These are phyloP conservation scores for Norana najaformis DNA, from an alignment of 2,888 invertebrate species.

Conservation along the genomic window DNA sequence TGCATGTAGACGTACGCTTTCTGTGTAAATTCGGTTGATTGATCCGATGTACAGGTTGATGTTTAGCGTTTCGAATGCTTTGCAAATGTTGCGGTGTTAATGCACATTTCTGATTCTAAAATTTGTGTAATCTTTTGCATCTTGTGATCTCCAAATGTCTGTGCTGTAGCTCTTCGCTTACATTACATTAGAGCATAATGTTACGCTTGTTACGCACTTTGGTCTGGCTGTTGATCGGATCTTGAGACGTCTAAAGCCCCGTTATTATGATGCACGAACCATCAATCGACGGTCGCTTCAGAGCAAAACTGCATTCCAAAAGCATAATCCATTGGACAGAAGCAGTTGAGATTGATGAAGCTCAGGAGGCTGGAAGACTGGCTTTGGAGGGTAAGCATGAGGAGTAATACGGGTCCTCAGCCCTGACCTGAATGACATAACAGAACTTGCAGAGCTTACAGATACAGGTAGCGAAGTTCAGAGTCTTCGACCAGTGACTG, in stretches of 20 bases:
- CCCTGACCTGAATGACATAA: neutral
- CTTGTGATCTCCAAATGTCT: neutral
- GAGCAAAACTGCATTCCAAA: neutral
- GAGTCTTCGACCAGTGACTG: neutral
- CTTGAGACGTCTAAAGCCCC: neutral
- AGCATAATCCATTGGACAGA: neutral
- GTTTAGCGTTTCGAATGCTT: neutral
- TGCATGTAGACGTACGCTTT: neutral
- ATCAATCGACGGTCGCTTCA: neutral
- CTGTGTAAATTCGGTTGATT: neutral
- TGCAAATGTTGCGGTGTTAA: neutral
- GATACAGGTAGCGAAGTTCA: neutral
- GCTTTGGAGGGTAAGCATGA: neutral
- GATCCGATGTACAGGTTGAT: neutral
- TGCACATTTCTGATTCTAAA: neutral
- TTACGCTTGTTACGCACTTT: neutral
- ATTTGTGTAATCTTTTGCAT: neutral
- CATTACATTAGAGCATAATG: neutral
- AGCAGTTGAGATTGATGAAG: neutral
- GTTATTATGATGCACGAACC: neutral
- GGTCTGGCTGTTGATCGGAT: neutral
- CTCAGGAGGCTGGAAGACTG: neutral
- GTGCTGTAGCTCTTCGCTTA: neutral
- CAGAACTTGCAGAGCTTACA: neutral
- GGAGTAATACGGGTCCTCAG: neutral